A percentile compares a stretch with the other conserved stretches of the same genome.
Evolutionary conservation across 1,140 invertebrate genomes (phyloP).

Genomic region (Wiebesia pumilae): DNA sequence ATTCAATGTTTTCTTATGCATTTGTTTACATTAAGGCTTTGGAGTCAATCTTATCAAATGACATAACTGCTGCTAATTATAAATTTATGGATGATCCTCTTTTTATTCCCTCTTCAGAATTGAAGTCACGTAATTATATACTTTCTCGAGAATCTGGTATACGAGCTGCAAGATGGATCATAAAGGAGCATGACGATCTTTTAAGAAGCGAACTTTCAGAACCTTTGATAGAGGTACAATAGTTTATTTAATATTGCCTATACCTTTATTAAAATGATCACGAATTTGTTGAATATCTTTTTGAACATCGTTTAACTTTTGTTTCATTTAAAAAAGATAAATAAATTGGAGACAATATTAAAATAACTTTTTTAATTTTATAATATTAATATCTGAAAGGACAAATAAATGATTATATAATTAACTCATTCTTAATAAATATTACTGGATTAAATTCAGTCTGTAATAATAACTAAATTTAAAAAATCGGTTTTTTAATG

Average conservation of each 20-base stretch:
- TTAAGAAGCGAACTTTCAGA: conserved; percentile 85
- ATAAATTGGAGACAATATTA: background rate
- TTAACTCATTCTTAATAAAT: conserved; percentile 13
- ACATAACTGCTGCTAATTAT: conserved; percentile 88
- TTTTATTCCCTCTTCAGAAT: conserved; percentile 87
- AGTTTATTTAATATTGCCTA: background rate
- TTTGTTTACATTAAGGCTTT: conserved; percentile 77
- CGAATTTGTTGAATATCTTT: background rate
- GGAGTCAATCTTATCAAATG: conserved; percentile 82
- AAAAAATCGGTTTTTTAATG: background rate
- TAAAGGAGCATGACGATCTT: conserved; percentile 83
- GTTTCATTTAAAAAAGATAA: background rate
- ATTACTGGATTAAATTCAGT: background rate
- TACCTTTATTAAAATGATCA: background rate
- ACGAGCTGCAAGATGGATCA: conserved; percentile 90
- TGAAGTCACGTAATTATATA: conserved; percentile 82
- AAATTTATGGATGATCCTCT: conserved; percentile 94
- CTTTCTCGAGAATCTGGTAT: conserved; percentile 89
- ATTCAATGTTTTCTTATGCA: background rate
- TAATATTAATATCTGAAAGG: too few species aligned
- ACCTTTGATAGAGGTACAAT: conserved; percentile 74
- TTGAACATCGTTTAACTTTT: too few species aligned
- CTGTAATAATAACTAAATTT: conserved; percentile 11
- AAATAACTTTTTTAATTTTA: background rate
- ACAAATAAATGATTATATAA: background rate